Base-by-base conservation (phyloP, 2,797 vertebrate species). In the Loriculus beryllinus region DNA sequence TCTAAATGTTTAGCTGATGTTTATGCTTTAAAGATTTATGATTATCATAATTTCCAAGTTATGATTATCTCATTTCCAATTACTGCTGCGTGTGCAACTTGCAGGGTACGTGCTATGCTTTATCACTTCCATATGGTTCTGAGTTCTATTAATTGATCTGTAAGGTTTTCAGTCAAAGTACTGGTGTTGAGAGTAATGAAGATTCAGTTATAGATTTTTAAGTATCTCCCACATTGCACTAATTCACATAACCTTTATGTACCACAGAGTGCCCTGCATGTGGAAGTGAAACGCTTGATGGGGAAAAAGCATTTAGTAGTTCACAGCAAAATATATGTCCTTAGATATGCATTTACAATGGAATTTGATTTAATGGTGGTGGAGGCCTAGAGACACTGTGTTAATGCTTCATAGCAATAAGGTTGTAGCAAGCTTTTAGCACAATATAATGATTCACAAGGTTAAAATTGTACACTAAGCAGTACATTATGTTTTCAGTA, bases 401-500 rank as follows among this genome's bases (percentile, higher is more conserved):
- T 45, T 87, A 95, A 90, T 77, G 77, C 56, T 94, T 93, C 77
- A 72, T 54, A 89, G 76, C 60, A 82, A 64, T 37, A 48, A 78
- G 76, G 86, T 67, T 82, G 88, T 79, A 86, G 81, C 88, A 83
- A 91, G 92, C 86, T 95, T 91, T 96, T 82, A 93, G 86, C 83
- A 93, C 74, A 84, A 88, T 59, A 87, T 68, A 93, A 86, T 93
- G 90, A 96, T 90, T 92, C 84, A 91, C 63, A 49, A 75, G 31
- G 52, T 84, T 95, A 93, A 94, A 96, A 96, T 95, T 93, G 92
- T 29, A 82, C 72, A 62, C 40, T 42, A 62, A 95, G 64, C 52
- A 75, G 83, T 77, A 70, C 49, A 43, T 91, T 82, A 82, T 92
- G 90, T 84, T 95, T 94, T 82, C 13, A 5, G 56, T 91, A 85